Conservation (phyloP, 2,888 invertebrate species). For the Druceiella hillmani region DNA sequence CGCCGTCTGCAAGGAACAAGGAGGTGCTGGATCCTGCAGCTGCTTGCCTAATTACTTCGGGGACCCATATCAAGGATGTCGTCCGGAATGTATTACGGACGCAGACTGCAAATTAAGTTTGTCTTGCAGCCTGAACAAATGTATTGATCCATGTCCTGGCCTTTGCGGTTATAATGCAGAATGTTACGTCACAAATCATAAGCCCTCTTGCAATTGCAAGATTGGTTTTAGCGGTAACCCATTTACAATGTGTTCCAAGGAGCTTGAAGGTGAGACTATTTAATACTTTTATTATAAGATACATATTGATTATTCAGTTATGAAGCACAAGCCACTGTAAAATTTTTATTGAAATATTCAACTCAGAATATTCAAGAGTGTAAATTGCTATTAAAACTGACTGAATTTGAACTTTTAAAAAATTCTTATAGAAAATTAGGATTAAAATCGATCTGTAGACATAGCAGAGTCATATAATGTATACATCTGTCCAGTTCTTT, state of each 20-base stretch:
- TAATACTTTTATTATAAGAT: neutral
- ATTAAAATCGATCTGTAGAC: too few relatives aligned
- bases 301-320: neutral
- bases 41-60: constrained; percentile 68
- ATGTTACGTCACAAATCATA: constrained; percentile 61
- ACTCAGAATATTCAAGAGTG: too few relatives aligned
- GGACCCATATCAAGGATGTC: constrained; percentile 70
- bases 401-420: too few relatives aligned
- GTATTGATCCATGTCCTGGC: constrained; percentile 63
- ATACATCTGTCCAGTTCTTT: constrained; percentile 15
- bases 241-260: constrained; percentile 44
- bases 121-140: constrained; percentile 62
- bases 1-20: constrained; percentile 68
- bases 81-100: constrained; percentile 62
- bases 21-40: constrained; percentile 66
- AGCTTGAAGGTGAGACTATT: constrained; percentile 39
- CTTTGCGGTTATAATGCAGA: constrained; percentile 64
- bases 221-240: constrained; percentile 63
- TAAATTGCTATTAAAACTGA: too few relatives aligned
- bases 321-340: too few relatives aligned
- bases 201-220: constrained; percentile 58
- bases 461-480: too few relatives aligned
- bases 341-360: too few relatives aligned
- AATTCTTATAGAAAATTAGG: too few relatives aligned
- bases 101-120: constrained; percentile 58